Evolutionary conservation across 2,888 invertebrate genomes (phyloP).

Genomic region (Capitulum mitella): DNA sequence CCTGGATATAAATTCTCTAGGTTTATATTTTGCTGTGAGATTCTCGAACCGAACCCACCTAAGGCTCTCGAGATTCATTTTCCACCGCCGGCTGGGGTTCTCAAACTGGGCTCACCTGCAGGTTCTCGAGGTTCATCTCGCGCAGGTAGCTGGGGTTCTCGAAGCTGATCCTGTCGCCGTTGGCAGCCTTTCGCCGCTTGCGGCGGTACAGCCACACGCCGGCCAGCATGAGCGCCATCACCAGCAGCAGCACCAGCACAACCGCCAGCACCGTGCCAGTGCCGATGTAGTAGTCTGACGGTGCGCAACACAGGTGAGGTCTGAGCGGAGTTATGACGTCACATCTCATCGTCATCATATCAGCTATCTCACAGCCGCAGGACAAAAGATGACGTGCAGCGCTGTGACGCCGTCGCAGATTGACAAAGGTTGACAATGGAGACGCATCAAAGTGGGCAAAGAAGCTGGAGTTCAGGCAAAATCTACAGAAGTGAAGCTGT

Average conservation of each 20-base stretch:
- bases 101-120: constrained; percentile 38
- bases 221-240: constrained; percentile 28
- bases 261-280: constrained; percentile 27
- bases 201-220: constrained; percentile 29
- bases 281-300: constrained; percentile 21
- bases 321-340: no score
- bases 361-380: no score
- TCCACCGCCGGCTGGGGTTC: constrained; percentile 37
- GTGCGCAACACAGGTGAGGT: no score
- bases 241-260: constrained; percentile 30
- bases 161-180: constrained; percentile 37
- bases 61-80: constrained; percentile 36
- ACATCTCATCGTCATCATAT: no score
- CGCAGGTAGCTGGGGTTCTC: constrained; percentile 38
- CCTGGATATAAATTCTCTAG: no score
- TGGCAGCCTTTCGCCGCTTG: constrained; percentile 27
- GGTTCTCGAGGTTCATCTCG: constrained; percentile 36
- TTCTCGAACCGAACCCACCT: constrained; percentile 31
- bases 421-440: no score
- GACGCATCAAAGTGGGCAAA: no score
- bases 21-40: no score
- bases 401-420: no score
- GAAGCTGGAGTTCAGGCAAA: no score
- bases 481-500: no score
- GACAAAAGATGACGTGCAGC: no score